Evolutionary conservation across 2,888 invertebrate genomes (phyloP).

Genomic region (Chymomyza caudatula): DNA sequence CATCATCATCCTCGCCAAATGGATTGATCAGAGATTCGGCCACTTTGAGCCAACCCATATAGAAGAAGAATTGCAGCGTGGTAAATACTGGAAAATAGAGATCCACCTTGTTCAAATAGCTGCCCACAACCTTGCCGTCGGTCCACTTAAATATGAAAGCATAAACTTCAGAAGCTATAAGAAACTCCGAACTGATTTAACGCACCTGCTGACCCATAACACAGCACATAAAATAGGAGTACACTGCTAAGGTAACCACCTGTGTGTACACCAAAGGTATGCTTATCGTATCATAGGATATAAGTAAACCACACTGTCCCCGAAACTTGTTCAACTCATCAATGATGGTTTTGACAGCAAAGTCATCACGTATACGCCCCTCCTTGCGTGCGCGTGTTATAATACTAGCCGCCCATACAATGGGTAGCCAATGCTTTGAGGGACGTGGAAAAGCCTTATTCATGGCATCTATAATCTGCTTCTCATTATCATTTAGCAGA

Average conservation of each 20-base stretch:
- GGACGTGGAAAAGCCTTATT: constrained; percentile 90
- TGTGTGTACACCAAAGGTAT: constrained; percentile 91
- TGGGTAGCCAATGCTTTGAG: constrained; percentile 93
- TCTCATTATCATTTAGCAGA: constrained; percentile 88
- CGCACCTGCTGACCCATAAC: constrained; percentile 88
- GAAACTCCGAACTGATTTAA: background rate
- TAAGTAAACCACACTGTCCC: constrained; percentile 86
- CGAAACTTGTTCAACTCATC: constrained; percentile 92
- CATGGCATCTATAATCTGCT: constrained; percentile 86
- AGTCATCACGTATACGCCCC: constrained; percentile 92
- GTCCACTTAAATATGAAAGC: constrained; percentile 80
- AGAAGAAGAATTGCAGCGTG: constrained; percentile 91
- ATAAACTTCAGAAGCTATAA: background rate
- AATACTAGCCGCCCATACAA: constrained; percentile 94
- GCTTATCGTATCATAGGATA: constrained; percentile 87
- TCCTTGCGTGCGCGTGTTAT: constrained; percentile 93
- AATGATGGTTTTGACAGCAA: constrained; percentile 93
- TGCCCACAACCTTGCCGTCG: constrained; percentile 79
- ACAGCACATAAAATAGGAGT: constrained; percentile 93
- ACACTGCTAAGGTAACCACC: constrained; percentile 92
- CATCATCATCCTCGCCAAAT: constrained; percentile 94
- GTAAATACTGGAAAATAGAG: constrained; percentile 94
- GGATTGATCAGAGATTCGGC: constrained; percentile 95
- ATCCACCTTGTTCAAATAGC: constrained; percentile 84
- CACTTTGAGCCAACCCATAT: constrained; percentile 95